These are phyloP conservation scores for Neelides sp. DNA, from an alignment of 1,140 invertebrate genomes.

Conservation along the genomic window DNA sequence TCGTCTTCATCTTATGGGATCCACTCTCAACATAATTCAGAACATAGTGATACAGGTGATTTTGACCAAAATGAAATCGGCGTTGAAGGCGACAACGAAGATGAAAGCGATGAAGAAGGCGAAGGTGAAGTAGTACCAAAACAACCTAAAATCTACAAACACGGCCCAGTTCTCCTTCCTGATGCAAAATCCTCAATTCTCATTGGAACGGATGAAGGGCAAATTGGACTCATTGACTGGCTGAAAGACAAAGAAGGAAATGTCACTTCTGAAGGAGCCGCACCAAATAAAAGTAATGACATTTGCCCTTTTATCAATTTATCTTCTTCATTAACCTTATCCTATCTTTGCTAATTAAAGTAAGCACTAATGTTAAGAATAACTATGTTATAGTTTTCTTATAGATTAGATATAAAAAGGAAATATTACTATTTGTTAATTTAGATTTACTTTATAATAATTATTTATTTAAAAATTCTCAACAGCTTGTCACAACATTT, in stretches of 20 bases:
- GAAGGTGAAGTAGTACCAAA: neutral
- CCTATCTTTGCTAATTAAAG: too few relatives aligned
- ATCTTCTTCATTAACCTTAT: too few relatives aligned
- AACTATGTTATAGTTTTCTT: too few relatives aligned
- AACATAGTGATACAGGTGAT: neutral
- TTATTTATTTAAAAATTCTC: too few relatives aligned
- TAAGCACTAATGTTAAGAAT: too few relatives aligned
- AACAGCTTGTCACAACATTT: constrained; percentile 17
- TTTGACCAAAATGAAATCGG: too few relatives aligned
- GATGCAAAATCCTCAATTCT: constrained; percentile 18
- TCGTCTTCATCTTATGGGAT: too few relatives aligned
- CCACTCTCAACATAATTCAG: neutral
- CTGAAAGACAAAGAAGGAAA: constrained; percentile 18
- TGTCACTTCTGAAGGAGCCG: constrained; percentile 9
- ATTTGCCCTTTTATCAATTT: neutral
- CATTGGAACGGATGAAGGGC: constrained; percentile 22
- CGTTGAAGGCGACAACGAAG: too few relatives aligned
- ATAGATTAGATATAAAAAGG: neutral
- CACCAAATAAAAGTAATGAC: constrained; percentile 17
- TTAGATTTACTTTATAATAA: too few relatives aligned
- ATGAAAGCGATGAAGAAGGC: too few relatives aligned
- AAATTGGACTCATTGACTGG: constrained; percentile 22
- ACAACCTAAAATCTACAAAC: neutral
- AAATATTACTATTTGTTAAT: neutral
- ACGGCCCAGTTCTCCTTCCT: neutral